Percentiles rank a stretch among this genome's conserved stretches.
phyloP scores from a whole-genome alignment of 1,140 invertebrate genomes.

The Eumaeus atala region DNA sequence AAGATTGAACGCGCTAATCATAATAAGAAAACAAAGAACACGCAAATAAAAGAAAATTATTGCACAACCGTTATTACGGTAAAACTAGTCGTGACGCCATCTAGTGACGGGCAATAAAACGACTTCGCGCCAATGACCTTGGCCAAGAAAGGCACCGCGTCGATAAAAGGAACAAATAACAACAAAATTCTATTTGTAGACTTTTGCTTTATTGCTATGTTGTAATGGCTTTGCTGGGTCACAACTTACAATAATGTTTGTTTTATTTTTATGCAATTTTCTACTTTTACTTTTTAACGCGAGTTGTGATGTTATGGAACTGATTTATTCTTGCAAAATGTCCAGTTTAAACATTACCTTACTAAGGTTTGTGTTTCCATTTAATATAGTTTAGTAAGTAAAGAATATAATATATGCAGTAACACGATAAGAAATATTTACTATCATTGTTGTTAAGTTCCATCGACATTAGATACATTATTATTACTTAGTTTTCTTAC shows the following conservation, averaged over 20 bases:
- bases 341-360: too few species aligned
- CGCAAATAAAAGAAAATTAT: background rate
- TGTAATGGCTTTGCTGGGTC: background rate
- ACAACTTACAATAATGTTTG: background rate
- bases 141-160: conserved; percentile 3
- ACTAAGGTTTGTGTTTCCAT: too few species aligned
- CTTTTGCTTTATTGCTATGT: conserved; percentile 5
- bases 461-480: too few species aligned
- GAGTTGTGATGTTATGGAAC: too few species aligned
- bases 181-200: background rate
- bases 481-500: too few species aligned
- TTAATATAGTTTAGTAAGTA: too few species aligned
- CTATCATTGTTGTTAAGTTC: too few species aligned
- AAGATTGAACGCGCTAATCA: background rate
- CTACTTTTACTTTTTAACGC: too few species aligned
- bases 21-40: background rate
- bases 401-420: too few species aligned
- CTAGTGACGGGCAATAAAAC: conserved; percentile 22
- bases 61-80: background rate
- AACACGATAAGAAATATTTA: too few species aligned
- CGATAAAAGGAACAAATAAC: conserved; percentile 9
- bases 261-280: background rate
- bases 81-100: conserved; percentile 28
- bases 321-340: too few species aligned
- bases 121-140: conserved; percentile 15